Percentiles rank a stretch among this genome's conserved stretches.
Conservation (phyloP, 2,797 vertebrate genomes). For the Lindbergichthys nudifrons region DNA sequence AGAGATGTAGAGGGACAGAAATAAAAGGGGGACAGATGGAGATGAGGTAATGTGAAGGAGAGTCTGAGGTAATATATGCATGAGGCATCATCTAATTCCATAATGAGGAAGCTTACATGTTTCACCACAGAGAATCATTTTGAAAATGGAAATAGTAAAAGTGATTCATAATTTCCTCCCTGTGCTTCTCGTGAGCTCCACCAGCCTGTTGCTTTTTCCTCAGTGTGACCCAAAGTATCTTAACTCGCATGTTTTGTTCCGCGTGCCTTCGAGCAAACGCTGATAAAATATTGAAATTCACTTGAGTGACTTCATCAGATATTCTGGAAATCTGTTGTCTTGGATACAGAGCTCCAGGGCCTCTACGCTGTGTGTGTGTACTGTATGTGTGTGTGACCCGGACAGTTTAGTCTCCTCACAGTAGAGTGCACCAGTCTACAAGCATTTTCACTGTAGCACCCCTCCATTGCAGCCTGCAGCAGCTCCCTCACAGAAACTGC, state of each 20-base stretch:
- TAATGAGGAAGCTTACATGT: conserved; percentile 30
- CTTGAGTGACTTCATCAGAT: conserved; percentile 67
- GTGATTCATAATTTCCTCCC: conserved; percentile 45
- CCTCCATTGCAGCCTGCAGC: not conserved
- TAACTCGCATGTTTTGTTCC: conserved; percentile 42
- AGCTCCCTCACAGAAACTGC: conserved; percentile 22
- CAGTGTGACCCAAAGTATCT: conserved; percentile 5
- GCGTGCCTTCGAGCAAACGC: conserved; percentile 45
- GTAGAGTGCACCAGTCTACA: conserved; percentile 25
- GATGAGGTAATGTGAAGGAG: conserved; percentile 71
- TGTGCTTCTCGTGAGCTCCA: not conserved
- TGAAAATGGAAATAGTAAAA: conserved; percentile 23
- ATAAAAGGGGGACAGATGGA: conserved; percentile 62
- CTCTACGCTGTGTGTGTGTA: not conserved
- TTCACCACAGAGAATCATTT: conserved; percentile 21
- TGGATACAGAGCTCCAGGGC: conserved; percentile 60
- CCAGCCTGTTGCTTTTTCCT: conserved; percentile 57
- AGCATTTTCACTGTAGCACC: not conserved
- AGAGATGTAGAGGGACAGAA: conserved; percentile 28
- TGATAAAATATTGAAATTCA: conserved; percentile 79
- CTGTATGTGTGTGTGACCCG: conserved; percentile 30
- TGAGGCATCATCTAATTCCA: conserved; percentile 62
- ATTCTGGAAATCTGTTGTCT: conserved; percentile 77
- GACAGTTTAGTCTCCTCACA: not conserved
- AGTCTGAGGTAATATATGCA: conserved; percentile 68